Evolutionary conservation across 2,797 vertebrate species (phyloP), one percentile per base, ranked within the genome.

Genomic region (Halcyon chelicuti): DNA sequence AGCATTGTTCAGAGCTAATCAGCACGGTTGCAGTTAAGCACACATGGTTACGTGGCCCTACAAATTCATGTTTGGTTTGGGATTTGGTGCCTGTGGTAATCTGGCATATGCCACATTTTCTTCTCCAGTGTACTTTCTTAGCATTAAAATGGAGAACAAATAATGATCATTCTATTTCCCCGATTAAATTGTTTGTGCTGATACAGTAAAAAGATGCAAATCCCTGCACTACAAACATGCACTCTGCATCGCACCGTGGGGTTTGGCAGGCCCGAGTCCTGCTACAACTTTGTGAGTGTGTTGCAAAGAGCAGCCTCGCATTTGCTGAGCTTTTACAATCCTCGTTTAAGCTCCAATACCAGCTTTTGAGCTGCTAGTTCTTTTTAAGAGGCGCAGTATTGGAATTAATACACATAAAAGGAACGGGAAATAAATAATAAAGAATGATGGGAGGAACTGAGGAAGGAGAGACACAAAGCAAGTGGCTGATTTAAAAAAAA

Each of bases 221-320:
- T 62, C 47, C 57, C 33, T 31, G 12, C 25, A 28, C 55, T 61
- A n/a, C 66, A 55, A 58, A 80, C 23, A n/a, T 2, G 52, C 33
- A 40, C 0, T 2, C 25, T 28, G 25, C 47, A 14, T 26, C 1
- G 2, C 47, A 52, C 29, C 2, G 0, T 8, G 13, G 35, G 29
- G 16, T 40, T 51, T 52, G 58, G 13, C 54, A 85, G 61, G 71
- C 73, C 46, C 17, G 26, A 31, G 65, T 55, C 57, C 35, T 40
- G 14, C 70, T 35, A 23, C 19, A 20, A 33, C n/a, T 5, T 12
- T 4, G 8, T 3, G 6, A 13, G 37, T 0, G 2, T 26, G 61
- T 39, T 46, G 72, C 71, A 46, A 49, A 82, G 54, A 57, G 42
- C 44, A 35, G 58, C 52, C 61, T 44, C 0, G 0, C 15, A 3